Evolutionary conservation across 2,113 vertebrate genomes (phyloP).

Genomic region (Lasiurus borealis): DNA sequence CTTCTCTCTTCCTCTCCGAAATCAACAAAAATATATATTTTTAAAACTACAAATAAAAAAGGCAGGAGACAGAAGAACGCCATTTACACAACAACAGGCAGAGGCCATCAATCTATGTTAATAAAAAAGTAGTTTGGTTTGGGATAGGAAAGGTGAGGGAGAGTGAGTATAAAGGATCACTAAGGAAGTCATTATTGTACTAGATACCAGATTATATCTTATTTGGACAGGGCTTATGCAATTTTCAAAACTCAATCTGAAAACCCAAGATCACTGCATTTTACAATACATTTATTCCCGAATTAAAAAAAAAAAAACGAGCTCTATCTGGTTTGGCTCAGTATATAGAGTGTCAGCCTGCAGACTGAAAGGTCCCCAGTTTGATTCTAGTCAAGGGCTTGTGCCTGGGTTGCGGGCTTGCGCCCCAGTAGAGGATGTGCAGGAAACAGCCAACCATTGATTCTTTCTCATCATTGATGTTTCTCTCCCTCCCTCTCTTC

Average conservation of each 20-base stretch:
- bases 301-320: neutral
- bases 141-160: neutral
- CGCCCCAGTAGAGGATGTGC: no score
- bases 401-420: no score
- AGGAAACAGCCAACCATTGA: no score
- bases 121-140: neutral
- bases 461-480: no score
- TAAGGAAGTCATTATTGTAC: neutral
- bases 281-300: neutral
- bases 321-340: no score
- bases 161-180: neutral
- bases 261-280: neutral
- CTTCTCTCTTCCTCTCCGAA: no score
- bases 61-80: neutral
- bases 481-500: no score
- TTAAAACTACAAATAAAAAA: neutral
- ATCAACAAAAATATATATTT: no score
- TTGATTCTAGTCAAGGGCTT: no score
- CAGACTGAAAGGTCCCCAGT: no score
- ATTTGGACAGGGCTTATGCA: neutral
- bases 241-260: slow-evolving; percentile 30
- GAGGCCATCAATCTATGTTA: neutral
- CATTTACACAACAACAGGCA: neutral
- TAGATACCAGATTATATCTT: neutral
- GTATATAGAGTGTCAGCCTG: no score